phyloP scores from a whole-genome alignment of 2,797 vertebrate genomes.

The Phataginus tetradactyla region DNA sequence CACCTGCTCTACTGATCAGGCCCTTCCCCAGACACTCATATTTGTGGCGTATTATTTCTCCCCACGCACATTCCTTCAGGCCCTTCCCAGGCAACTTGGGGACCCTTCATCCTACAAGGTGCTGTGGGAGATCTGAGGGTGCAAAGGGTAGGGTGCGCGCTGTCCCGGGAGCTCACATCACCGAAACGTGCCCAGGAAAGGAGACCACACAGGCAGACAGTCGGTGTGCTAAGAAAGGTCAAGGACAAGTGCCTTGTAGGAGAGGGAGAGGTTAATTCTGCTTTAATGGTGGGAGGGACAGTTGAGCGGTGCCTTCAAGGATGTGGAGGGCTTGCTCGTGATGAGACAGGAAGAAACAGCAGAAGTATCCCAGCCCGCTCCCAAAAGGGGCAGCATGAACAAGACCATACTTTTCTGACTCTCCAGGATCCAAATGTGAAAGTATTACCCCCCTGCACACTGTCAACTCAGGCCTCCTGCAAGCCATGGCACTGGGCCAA shows the following conservation, averaged over 20 bases:
- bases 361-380: neutral
- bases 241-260: neutral
- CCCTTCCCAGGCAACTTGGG: neutral
- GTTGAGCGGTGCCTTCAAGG: neutral
- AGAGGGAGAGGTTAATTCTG: neutral
- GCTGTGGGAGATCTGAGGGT: neutral
- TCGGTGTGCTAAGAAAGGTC: too few relatives aligned
- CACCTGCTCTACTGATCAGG: neutral
- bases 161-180: neutral
- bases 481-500: neutral
- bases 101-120: neutral
- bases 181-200: neutral
- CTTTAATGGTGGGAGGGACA: too few relatives aligned
- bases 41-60: too few relatives aligned
- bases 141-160: neutral
- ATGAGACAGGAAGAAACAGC: neutral
- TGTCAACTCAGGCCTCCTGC: too few relatives aligned
- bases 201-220: rapidly evolving
- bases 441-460: neutral
- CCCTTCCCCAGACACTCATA: neutral
- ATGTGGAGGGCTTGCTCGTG: neutral
- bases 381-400: neutral
- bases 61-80: neutral
- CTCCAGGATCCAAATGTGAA: neutral
- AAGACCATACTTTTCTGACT: neutral